A percentile compares a stretch with the other conserved stretches of the same genome.
These are phyloP conservation scores for Falco punctatus DNA, from an alignment of 2,113 vertebrate genomes.

Conservation along the genomic window DNA sequence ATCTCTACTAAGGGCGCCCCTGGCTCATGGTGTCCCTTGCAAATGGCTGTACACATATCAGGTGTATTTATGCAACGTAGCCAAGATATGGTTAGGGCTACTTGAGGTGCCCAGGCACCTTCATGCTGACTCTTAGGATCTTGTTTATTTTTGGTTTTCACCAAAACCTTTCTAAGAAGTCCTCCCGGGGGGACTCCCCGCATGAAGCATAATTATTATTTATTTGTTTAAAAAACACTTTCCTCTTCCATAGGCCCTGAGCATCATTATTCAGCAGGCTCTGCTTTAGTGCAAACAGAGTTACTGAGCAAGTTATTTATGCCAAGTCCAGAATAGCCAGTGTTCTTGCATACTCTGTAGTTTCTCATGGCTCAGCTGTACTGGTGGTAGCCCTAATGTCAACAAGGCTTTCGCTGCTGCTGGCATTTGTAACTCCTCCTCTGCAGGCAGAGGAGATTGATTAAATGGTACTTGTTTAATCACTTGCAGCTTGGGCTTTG, in stretches of 20 bases:
- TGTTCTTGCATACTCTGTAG: background rate
- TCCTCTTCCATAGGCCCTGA: background rate
- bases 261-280: background rate
- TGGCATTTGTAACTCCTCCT: background rate
- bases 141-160: background rate
- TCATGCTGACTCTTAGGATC: background rate
- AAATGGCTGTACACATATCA: fast-evolving
- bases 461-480: background rate
- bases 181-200: background rate
- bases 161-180: background rate
- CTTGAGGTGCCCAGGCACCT: background rate
- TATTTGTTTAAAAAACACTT: background rate
- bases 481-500: background rate
- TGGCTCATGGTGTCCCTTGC: background rate
- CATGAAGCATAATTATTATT: background rate
- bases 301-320: slow-evolving; percentile 23
- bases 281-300: background rate
- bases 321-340: slow-evolving; percentile 9
- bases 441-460: background rate
- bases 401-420: slow-evolving; percentile 16
- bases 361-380: slow-evolving; percentile 37
- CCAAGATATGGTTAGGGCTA: background rate
- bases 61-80: background rate
- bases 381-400: background rate
- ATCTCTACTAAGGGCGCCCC: background rate